Conservation (phyloP, 1,140 invertebrate species). For the Caerostris darwini region DNA sequence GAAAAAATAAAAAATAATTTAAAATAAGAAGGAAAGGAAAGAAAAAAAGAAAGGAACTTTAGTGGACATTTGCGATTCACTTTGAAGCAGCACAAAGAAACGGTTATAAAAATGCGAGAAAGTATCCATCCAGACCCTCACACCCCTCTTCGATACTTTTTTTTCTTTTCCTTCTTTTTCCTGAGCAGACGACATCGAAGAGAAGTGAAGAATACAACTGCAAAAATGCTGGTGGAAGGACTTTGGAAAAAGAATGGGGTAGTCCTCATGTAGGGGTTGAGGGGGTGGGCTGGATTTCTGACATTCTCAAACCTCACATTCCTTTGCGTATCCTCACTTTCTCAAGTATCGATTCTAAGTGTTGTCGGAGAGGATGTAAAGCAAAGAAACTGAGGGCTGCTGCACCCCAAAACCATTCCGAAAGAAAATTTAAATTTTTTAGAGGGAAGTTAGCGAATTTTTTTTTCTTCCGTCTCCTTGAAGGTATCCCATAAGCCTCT, state of each 20-base stretch:
- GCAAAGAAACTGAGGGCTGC: neutral
- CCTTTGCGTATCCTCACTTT: constrained; percentile 19
- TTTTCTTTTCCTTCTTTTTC: neutral
- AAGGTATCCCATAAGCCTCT: neutral
- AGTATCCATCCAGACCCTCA: neutral
- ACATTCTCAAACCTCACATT: neutral
- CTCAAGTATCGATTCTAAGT: neutral
- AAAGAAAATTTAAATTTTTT: constrained; percentile 50
- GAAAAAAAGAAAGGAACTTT: neutral
- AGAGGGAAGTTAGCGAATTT: neutral
- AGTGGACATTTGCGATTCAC: constrained; percentile 49
- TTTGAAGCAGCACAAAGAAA: neutral
- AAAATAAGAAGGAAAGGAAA: neutral
- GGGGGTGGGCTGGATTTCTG: neutral
- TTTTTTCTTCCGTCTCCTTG: neutral
- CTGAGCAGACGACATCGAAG: neutral
- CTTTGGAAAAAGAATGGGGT: neutral
- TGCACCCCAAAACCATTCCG: neutral
- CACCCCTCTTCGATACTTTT: no score
- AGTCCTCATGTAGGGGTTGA: no score
- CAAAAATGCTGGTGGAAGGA: neutral
- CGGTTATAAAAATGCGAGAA: constrained; percentile 43
- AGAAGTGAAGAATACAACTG: constrained; percentile 6
- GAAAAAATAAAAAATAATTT: neutral
- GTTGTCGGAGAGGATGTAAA: neutral